Evolutionary conservation across 2,888 invertebrate species (phyloP), one percentile per base, ranked within the genome.

Genomic region (Philereme transversata): DNA sequence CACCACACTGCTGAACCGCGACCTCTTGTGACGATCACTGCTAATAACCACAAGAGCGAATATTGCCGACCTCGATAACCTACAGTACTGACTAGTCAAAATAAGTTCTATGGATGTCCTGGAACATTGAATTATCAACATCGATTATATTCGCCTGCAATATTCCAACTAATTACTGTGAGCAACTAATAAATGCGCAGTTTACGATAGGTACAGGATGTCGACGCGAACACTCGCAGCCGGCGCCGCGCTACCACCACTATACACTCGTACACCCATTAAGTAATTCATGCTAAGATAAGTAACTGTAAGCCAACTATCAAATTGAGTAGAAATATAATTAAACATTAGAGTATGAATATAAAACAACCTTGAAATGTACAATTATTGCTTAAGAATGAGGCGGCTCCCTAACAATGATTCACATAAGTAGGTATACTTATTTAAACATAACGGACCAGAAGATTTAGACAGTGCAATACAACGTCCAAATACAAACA

Each of bases 61-160:
- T 55, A 55, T 48, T 49, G 43, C 48, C 55, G 51, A 56, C 55
- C 44, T 55, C 62, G 58, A 58, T 55, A 62, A 51, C 35, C 48
- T 59, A 62, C 58, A 59, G 62, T 59, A 62, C 58, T 62, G 62
- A 62, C 62, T 62, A 62, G 62, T 58, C 51, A 59, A 62, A 57
- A 49, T 57, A 55, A 43, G 47, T 58, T 62, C 51, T 51, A 58
- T 47, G 38, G 47, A 45, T 62, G 47, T 51, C 58, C 45, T 9
- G 11, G 41, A 38, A 55, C 58, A 57, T 55, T 55, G 44, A 43
- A 10, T 48, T 55, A 58, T 48, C 58, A 58, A 58, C 51, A 56
- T 48, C 62, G 55, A 52, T 56, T 51, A 49, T 56, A 51, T 49
- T 48, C 54, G 50, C 53, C 41, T 4, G 38, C 11, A 51, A 43